Conservation (phyloP, 1,140 invertebrate species). For the Hypsibius dujardini region DNA sequence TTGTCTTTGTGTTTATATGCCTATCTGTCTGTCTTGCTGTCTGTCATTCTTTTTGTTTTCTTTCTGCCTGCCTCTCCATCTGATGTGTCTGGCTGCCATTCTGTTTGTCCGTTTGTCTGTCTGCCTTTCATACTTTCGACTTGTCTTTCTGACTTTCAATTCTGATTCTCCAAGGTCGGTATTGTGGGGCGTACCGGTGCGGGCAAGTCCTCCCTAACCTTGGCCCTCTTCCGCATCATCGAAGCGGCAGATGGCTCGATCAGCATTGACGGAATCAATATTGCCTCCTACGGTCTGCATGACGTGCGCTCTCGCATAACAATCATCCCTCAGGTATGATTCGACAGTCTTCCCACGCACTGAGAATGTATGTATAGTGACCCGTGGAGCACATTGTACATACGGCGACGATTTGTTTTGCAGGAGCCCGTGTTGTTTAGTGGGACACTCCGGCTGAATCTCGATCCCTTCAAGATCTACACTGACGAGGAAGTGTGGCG, state of each 20-base stretch:
- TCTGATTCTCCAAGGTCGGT: constrained; percentile 34
- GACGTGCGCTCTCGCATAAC: constrained; percentile 35
- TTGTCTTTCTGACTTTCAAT: too few species aligned
- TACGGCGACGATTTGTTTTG: constrained; percentile 21
- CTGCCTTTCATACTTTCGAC: too few species aligned
- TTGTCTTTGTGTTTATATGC: too few species aligned
- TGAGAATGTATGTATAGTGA: constrained; percentile 8
- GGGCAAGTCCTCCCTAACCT: constrained; percentile 39
- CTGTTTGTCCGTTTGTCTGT: too few species aligned
- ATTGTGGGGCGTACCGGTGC: constrained; percentile 42
- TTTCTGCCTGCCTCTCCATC: too few species aligned
- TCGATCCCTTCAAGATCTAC: constrained; percentile 39
- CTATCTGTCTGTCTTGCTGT: too few species aligned
- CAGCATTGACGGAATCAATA: constrained; percentile 25
- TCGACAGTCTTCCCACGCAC: too few species aligned
- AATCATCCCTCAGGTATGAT: constrained; percentile 37
- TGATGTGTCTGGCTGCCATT: too few species aligned
- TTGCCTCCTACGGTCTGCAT: constrained; percentile 33
- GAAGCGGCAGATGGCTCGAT: constrained; percentile 30
- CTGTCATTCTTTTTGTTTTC: too few species aligned
- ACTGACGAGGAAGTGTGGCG: constrained; percentile 59
- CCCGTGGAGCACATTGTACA: not conserved
- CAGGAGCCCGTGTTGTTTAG: constrained; percentile 69
- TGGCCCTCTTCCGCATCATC: constrained; percentile 40
- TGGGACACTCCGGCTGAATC: constrained; percentile 45